Evolutionary conservation across 1,140 invertebrate species (phyloP), one percentile per base, ranked within the genome.

Genomic region (Aethina tumida): DNA sequence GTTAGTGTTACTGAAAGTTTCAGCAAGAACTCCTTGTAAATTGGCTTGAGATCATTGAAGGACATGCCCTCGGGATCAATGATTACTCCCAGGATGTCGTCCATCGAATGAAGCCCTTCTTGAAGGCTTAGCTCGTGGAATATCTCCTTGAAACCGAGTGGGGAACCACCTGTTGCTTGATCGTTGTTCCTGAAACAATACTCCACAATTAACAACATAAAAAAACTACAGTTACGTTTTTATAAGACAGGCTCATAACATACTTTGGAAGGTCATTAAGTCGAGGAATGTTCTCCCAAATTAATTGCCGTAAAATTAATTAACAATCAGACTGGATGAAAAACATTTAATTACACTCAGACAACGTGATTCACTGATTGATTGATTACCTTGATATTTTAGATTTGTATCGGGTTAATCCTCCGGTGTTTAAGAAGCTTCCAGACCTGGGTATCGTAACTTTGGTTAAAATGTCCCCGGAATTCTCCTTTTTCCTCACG

Each of bases 21-120:
- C 25, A 91, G 58, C 15, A 91, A 63, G 53, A 91, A 86, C 64
- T 91, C 86, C 61, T 89, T 87, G 57, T 92, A 89, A 22, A 89
- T 81, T 3, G 88, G 87, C 60, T 89, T 89, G 29, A 91, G 64
- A 48, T 90, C 85, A 64, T 90, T 91, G 63, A 89, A 92, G 13
- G 84, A 88, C 85, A 92, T 91, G 30, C 88, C 86, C 56, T 89
- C 82, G 1, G 84, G 76, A 64, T 89, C 84, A 41, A 91, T 87
- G 49, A 92, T 89, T 45, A 81, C 79, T 47, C 80, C 79, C 9
- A 92, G 69, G 35, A 92, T 88, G 53, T 90, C 85, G 59, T 92
- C 87, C 60, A 90, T 76, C 33, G 80, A 88, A 52, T 84, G 81
- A 15, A 89, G 66, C 45, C 86, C 86, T 62, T 89, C 85, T 63